Evolutionary conservation across 35 echinoderm and acorn worm genomes (phyloP), one percentile per base, ranked within the genome.

Genomic region (Heliocidaris erythrogramma): DNA sequence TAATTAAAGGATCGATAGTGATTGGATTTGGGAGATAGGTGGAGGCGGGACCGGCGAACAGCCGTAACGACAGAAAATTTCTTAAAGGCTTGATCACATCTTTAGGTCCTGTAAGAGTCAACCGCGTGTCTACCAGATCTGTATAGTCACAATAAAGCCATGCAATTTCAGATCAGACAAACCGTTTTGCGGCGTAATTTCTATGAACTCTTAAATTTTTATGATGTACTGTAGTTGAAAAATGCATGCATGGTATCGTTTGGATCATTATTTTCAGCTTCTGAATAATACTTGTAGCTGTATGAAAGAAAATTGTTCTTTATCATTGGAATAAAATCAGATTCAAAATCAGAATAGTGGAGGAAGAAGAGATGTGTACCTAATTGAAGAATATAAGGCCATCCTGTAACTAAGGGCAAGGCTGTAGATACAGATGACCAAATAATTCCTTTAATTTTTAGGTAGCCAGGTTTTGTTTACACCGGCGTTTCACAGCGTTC

Each of bases 21-120:
- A 78, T 78, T 78, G 65, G 65, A 78, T 78, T 78, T 78, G 65
- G 65, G 65, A 78, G 65, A 78, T 78, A 78, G 65, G 65, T 78
- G 65, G 65, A 78, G 65, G 65, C 65, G 65, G 65, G 65, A 21
- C 52, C 52, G 52, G 52, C 52, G 52, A 56, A 56, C 65, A 78
- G 65, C 65, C 65, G 65, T 78, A 78, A 8, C 65, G 65, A 78
- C 21, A 78, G 21, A 78, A 78, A 78, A 78, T 78, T n/a, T 78
- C 27, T 78, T 78, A 78, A 78, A 78, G 65, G 65, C n/a, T 78
- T 78, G 17, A 78, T 78, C 65, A 78, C 21, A 18, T 18, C 27
- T 78, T 78, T 2, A 56, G 0, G 52, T 56, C 52, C 52, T 56
- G 65, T 17, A 69, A 69, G 5, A 69, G 17, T 27, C 7, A 4